These are phyloP conservation scores for Drosophila picticornis DNA, from an alignment of 2,888 invertebrate species.

Conservation along the genomic window DNA sequence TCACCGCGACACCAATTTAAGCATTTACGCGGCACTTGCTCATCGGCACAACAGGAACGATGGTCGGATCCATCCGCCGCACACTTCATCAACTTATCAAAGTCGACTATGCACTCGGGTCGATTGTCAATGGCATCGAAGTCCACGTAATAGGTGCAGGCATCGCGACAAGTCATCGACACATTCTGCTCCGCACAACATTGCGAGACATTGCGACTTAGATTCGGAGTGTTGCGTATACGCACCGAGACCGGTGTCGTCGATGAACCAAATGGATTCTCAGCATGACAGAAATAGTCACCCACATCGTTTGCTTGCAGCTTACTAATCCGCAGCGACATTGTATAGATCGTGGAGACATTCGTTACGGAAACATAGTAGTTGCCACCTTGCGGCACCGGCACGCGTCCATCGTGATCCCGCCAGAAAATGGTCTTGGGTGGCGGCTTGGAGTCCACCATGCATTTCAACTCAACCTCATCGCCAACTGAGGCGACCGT, in stretches of 20 bases:
- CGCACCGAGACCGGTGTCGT: conserved; percentile 91
- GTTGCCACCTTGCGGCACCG: conserved; percentile 92
- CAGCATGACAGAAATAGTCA: conserved; percentile 93
- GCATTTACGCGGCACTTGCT: conserved; percentile 92
- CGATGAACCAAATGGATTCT: conserved; percentile 92
- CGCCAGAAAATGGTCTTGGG: conserved; percentile 94
- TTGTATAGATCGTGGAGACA: conserved; percentile 89
- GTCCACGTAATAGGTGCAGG: conserved; percentile 93
- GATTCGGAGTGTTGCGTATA: conserved; percentile 88
- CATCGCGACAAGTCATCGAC: conserved; percentile 91
- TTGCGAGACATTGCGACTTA: conserved; percentile 90
- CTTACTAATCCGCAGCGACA: conserved; percentile 91
- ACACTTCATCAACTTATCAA: conserved; percentile 94
- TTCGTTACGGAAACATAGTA: conserved; percentile 89
- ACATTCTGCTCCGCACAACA: conserved; percentile 94
- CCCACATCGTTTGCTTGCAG: conserved; percentile 90
- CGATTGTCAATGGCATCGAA: conserved; percentile 93
- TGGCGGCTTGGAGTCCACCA: conserved; percentile 91
- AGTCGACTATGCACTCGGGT: conserved; percentile 92
- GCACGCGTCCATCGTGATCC: conserved; percentile 90
- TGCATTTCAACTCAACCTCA: conserved; percentile 91
- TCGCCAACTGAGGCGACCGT: conserved; percentile 92
- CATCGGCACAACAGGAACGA: conserved; percentile 92
- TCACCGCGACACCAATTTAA: conserved; percentile 94
- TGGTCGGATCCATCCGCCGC: conserved; percentile 94